Evolutionary conservation across 1,140 invertebrate species (phyloP).

Genomic region (Drosophila ohnishii): DNA sequence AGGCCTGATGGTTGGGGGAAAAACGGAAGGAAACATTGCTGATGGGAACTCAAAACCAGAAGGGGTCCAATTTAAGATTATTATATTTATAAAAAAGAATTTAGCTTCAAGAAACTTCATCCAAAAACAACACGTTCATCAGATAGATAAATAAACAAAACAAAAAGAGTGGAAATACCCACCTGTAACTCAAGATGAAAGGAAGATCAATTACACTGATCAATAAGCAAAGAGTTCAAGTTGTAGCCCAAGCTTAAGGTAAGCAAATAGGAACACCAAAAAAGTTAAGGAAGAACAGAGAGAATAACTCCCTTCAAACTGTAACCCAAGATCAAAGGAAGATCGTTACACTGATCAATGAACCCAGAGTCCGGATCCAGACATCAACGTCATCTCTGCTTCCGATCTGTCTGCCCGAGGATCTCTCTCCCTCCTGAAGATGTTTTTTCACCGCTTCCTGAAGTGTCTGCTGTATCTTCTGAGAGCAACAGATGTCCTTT

Average conservation of each 20-base stretch:
- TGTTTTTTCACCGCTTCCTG: conserved; percentile 64
- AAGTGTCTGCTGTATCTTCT: conserved; percentile 57
- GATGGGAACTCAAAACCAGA: background rate
- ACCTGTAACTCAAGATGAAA: conserved; percentile 8
- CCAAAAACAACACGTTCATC: background rate
- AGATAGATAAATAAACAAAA: background rate
- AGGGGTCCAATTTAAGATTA: conserved; percentile 53
- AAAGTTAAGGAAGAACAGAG: background rate
- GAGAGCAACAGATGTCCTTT: conserved; percentile 68
- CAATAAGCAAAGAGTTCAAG: background rate
- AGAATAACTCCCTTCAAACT: background rate
- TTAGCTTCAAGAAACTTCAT: conserved; percentile 10
- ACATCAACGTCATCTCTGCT: conserved; percentile 60
- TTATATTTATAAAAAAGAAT: conserved; percentile 18
- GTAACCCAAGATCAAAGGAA: conserved; percentile 73
- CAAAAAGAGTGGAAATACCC: background rate
- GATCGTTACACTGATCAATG: conserved; percentile 74
- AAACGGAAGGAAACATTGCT: background rate
- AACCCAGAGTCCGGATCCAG: conserved; percentile 49
- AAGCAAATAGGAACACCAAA: background rate
- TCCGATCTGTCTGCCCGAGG: conserved; percentile 68
- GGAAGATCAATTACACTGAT: conserved; percentile 5
- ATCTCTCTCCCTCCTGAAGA: background rate
- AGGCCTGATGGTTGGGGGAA: background rate
- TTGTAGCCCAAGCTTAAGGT: background rate